Evolutionary conservation across 2,888 invertebrate genomes (phyloP), one percentile per base, ranked within the genome.

Genomic region (Xestia xanthographa): DNA sequence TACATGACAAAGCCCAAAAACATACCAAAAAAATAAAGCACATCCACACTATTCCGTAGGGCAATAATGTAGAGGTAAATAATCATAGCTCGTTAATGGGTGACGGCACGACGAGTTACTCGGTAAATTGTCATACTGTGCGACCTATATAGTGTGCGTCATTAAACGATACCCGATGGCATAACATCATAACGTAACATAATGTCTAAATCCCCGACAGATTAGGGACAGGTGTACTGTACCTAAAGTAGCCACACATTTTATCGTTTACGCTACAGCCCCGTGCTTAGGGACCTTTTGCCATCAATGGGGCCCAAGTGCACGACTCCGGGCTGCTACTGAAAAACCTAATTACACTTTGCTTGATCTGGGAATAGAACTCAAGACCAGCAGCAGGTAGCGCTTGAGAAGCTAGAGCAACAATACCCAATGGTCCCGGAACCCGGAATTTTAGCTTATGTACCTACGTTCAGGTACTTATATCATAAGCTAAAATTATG

Each of bases 51-150:
- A 79, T 77, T 75, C 80, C 22, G 43, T 66, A 73, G 5, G 60
- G 43, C 63, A 77, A 84, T 86, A 81, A 80, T 84, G 79, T 86
- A 87, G 77, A 80, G 85, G 84, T 87, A 88, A 87, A 87, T 88
- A 85, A 87, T 87, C 87, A 90, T 90, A 89, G 88, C 84, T 87
- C 86, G 86, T 80, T 91, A 91, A 90, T 92, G 90, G 86, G 80
- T 81, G 87, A 82, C 80, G 77, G 82, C 83, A 84, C 82, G 83
- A 81, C 79, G 68, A 77, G 83, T 87, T 83, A 85, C 84, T 85
- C 79, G 75, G 84, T 85, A 88, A 87, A 85, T 86, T 86, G 84
- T 87, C 83, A 86, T 86, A 66, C 68, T 60, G 58, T 84, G 78
- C 86, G 83, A 84, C 82, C 79, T 83, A 73, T 83, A 73, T 66